Percentiles rank a stretch among this genome's conserved stretches.
Conservation (phyloP, 2,888 invertebrate genomes). For the Xestia rhomboidea region DNA sequence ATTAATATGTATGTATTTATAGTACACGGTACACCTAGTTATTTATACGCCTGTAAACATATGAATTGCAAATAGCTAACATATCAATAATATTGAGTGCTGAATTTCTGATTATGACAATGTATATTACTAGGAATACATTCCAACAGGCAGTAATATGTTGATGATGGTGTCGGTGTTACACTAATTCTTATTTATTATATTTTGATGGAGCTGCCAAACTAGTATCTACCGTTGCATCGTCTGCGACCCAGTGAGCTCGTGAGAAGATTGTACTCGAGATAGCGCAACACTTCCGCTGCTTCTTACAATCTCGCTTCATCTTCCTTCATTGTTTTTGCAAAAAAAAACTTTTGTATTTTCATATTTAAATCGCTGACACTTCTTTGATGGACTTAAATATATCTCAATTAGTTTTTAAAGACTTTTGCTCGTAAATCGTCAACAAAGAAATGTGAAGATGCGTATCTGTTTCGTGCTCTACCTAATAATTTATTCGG, state of each 20-base stretch:
- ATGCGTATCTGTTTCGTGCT: slow-evolving; percentile 55
- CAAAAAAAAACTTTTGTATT: not conserved
- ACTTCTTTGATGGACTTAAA: not conserved
- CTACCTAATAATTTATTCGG: slow-evolving; percentile 69
- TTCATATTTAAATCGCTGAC: not conserved
- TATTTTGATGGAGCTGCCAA: slow-evolving; percentile 70
- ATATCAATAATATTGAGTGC: slow-evolving; percentile 60
- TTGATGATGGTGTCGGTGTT: slow-evolving; percentile 64
- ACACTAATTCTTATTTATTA: slow-evolving; percentile 74
- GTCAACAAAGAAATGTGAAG: not conserved
- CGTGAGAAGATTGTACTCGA: slow-evolving; percentile 79
- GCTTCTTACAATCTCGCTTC: slow-evolving; percentile 19
- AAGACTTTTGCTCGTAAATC: not conserved
- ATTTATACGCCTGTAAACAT: slow-evolving; percentile 61
- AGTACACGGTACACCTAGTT: slow-evolving; percentile 60
- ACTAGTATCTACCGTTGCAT: slow-evolving; percentile 81
- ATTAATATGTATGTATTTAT: slow-evolving; percentile 66
- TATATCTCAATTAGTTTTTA: not conserved
- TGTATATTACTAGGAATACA: slow-evolving; percentile 47
- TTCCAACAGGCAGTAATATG: slow-evolving; percentile 59
- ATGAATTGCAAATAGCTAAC: slow-evolving; percentile 65
- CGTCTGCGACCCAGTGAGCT: slow-evolving; percentile 82
- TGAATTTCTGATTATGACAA: slow-evolving; percentile 56
- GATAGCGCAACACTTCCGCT: slow-evolving; percentile 59
- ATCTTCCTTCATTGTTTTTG: not conserved